Evolutionary conservation across 1,140 invertebrate genomes (phyloP), one percentile per base, ranked within the genome.

Genomic region (Nymphalis io): DNA sequence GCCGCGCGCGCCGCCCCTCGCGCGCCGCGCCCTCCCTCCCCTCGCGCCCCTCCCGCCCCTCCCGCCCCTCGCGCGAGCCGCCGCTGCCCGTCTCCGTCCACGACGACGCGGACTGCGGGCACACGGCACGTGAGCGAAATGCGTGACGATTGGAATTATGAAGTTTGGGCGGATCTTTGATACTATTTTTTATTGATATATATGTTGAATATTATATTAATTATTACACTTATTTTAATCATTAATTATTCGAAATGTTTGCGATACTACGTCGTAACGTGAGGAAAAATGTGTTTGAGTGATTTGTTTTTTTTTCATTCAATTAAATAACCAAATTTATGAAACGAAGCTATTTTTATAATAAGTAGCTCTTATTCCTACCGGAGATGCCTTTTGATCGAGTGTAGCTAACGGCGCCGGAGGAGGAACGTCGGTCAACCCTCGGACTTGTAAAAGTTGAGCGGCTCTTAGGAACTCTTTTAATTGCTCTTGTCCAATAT

Each of bases 401-500:
- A 93, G 75, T 60, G 90, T 82, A 76, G 93, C 91, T 27, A 93
- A 80, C 0, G 93, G 91, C n/a, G 92, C 91, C 3, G 92, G 94
- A 70, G 94, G 94, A 42, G 95, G 94, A 46, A 97, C 96, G 83
- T 98, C 97, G 42, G 97, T 96, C 66, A 98, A 93, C 1, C 97
- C 97, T 79, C 97, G 94, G 3, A 98, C 96, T 92, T 98, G 96
- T 71, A 98, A 93, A 89, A 97, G 95, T 91, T 98, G 96, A 23
- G 97, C 97, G 46, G 97, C 97, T 88, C 97, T 96, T 67, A 98
- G 93, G 87, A 98, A 97, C 79, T 97, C 96, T 63, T 95, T 94
- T 73, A 98, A 92, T 79, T 98, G 96, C 80, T 98, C 97, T 85
- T 98, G 96, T 55, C 96, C 96, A 71, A 98, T 96, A 87, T 97